Percentiles rank a stretch among this genome's conserved stretches.
These are phyloP conservation scores for Silurus asotus DNA, from an alignment of 2,113 vertebrate species.

Conservation along the genomic window DNA sequence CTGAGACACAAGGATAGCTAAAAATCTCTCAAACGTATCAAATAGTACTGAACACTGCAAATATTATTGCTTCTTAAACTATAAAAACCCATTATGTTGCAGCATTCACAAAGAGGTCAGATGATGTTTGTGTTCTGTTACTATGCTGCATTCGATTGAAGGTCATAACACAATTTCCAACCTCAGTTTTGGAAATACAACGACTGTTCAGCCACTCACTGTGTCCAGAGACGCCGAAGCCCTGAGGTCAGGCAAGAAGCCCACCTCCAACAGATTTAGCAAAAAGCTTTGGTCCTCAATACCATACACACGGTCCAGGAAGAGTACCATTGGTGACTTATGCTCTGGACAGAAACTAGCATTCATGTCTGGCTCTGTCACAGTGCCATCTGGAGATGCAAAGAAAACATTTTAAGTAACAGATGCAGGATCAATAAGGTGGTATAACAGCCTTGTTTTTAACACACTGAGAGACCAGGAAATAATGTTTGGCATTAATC, in stretches of 20 bases:
- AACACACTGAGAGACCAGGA: background rate
- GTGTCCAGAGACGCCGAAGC: slow-evolving; percentile 91
- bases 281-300: slow-evolving; percentile 93
- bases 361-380: slow-evolving; percentile 92
- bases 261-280: slow-evolving; percentile 91
- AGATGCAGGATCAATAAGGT: background rate
- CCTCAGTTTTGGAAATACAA: background rate
- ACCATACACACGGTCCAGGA: slow-evolving; percentile 94
- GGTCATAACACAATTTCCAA: background rate
- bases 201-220: slow-evolving; percentile 68
- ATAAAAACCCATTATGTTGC: background rate
- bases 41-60: background rate
- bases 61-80: background rate
- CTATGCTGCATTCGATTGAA: background rate
- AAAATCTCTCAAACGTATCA: background rate
- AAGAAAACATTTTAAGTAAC: background rate
- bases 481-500: background rate
- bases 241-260: slow-evolving; percentile 93
- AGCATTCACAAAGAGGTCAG: background rate
- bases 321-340: slow-evolving; percentile 96
- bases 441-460: background rate
- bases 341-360: slow-evolving; percentile 96
- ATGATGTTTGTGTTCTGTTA: background rate
- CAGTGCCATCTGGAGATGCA: slow-evolving; percentile 80
- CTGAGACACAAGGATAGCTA: background rate